phyloP scores from a whole-genome alignment of 2,888 invertebrate species.

The Tineola bisselliella region DNA sequence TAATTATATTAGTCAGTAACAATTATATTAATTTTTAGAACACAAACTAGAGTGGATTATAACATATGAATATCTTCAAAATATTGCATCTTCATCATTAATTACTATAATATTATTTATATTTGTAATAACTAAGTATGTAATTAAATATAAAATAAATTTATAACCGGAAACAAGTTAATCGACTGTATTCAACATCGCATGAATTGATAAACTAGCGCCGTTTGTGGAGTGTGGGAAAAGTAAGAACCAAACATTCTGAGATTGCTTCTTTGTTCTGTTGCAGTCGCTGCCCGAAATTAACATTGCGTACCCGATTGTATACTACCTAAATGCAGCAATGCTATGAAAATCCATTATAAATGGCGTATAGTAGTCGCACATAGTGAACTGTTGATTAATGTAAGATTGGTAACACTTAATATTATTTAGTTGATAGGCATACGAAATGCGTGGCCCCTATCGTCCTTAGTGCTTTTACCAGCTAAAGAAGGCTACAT shows the following conservation, averaged over 20 bases:
- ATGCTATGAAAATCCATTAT: slow-evolving; percentile 66
- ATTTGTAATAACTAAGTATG: background rate
- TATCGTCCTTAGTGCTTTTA: slow-evolving; percentile 44
- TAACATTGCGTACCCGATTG: slow-evolving; percentile 60
- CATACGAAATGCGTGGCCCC: slow-evolving; percentile 49
- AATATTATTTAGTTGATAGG: slow-evolving; percentile 61
- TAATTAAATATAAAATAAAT: background rate
- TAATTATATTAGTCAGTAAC: too few relatives aligned
- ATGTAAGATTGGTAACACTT: slow-evolving; percentile 70
- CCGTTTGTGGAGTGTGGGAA: slow-evolving; percentile 28
- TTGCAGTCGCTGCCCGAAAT: slow-evolving; percentile 62
- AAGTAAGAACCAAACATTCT: slow-evolving; percentile 41
- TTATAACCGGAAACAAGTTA: background rate
- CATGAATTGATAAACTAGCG: slow-evolving; percentile 24
- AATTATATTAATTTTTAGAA: too few relatives aligned
- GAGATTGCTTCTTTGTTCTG: slow-evolving; percentile 34
- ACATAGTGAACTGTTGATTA: slow-evolving; percentile 68
- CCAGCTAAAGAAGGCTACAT: slow-evolving; percentile 26
- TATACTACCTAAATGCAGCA: slow-evolving; percentile 60
- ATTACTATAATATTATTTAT: background rate
- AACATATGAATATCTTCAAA: background rate
- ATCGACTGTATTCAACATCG: background rate
- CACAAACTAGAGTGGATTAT: too few relatives aligned
- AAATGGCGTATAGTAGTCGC: slow-evolving; percentile 67
- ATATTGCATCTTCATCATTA: background rate